These are phyloP conservation scores for Mallateleia sp. DNA, from an alignment of 2,888 invertebrate genomes.

Conservation along the genomic window DNA sequence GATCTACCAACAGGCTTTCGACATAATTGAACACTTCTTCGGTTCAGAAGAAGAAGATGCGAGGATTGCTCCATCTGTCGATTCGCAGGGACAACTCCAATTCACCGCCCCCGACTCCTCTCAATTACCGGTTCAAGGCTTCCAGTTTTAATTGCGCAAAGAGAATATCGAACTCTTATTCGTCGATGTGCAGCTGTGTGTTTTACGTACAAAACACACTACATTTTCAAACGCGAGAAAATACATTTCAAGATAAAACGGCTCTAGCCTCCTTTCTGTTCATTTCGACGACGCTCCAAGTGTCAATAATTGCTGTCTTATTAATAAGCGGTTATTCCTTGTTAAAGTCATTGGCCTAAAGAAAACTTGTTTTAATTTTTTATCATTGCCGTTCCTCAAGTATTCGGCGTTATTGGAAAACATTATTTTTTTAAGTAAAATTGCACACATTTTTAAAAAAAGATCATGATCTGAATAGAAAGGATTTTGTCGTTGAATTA, in stretches of 20 bases:
- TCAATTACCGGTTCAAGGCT: conserved; percentile 93
- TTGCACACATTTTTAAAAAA: no score
- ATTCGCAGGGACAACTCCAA: conserved; percentile 93
- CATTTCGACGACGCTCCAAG: conserved; percentile 1
- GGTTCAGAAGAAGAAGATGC: conserved; percentile 97
- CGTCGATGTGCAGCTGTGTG: conserved; percentile 79
- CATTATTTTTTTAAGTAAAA: neutral
- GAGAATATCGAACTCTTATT: conserved; percentile 59
- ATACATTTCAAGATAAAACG: conserved; percentile 27
- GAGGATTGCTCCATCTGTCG: conserved; percentile 94
- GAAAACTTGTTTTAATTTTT: neutral
- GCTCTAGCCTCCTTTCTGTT: conserved; percentile 44
- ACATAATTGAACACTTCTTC: conserved; percentile 99
- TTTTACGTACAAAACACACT: conserved; percentile 67
- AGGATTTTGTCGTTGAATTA: conserved; percentile 18
- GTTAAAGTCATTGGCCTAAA: conserved; percentile 20
- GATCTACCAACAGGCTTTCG: conserved; percentile 99
- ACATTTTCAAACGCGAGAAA: conserved; percentile 51
- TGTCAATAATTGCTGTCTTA: neutral
- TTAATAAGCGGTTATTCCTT: neutral
- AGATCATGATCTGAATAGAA: conserved; percentile 21
- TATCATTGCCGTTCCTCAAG: neutral
- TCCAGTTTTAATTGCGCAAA: conserved; percentile 92
- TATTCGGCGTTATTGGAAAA: neutral
- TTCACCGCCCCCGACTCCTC: conserved; percentile 88